Conservation (phyloP, 2,113 vertebrate genomes). For the Chionis minor region DNA sequence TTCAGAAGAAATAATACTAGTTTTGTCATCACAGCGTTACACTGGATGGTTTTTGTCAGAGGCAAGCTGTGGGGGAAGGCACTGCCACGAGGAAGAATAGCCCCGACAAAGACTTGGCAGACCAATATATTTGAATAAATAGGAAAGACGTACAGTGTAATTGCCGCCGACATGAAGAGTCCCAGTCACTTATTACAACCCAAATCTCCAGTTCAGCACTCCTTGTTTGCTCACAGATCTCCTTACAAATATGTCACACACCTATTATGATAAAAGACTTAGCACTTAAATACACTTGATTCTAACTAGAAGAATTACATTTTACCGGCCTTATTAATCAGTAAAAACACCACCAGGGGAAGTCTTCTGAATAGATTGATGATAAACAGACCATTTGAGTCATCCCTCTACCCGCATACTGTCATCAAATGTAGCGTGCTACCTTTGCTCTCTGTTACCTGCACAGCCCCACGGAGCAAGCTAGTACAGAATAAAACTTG, state of each 20-base stretch:
- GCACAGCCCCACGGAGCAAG: not conserved
- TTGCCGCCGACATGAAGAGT: not conserved
- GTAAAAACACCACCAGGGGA: not conserved
- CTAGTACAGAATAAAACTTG: not conserved
- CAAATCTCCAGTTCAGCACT: not conserved
- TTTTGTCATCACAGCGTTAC: no score
- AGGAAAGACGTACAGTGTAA: not conserved
- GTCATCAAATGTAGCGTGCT: not conserved
- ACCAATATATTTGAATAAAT: not conserved
- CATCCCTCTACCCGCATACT: not conserved
- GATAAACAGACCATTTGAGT: not conserved
- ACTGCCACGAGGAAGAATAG: not conserved
- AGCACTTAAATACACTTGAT: not conserved
- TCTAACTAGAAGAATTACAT: not conserved
- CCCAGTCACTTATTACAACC: not conserved
- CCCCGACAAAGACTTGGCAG: not conserved
- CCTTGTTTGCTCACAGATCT: not conserved
- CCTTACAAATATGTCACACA: not conserved
- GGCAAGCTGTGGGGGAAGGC: not conserved
- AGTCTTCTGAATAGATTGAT: not conserved
- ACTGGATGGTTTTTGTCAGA: no score
- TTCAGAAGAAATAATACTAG: not conserved
- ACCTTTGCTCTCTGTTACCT: not conserved
- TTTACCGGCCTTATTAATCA: not conserved
- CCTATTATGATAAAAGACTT: not conserved